These are phyloP conservation scores for Prorops nasuta DNA, from an alignment of 1,140 invertebrate genomes.

Conservation along the genomic window DNA sequence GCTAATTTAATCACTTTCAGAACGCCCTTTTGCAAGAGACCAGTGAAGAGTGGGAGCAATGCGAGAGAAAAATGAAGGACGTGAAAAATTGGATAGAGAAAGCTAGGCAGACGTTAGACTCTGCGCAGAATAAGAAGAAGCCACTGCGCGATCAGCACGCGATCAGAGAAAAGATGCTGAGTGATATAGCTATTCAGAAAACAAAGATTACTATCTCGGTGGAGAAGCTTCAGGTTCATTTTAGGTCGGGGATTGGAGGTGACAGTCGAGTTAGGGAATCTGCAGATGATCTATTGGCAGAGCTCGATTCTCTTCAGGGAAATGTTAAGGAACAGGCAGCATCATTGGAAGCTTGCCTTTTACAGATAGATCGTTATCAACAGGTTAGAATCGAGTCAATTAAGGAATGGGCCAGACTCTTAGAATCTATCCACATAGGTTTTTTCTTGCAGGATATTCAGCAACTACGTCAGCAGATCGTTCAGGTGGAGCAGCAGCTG, in stretches of 20 bases:
- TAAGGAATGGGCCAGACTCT: background rate
- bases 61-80: constrained; percentile 90
- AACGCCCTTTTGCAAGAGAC: constrained; percentile 86
- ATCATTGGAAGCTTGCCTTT: constrained; percentile 74
- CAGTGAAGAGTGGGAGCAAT: constrained; percentile 93
- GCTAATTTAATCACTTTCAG: constrained; percentile 65
- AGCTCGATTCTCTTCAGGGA: constrained; percentile 67
- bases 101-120: constrained; percentile 74
- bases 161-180: constrained; percentile 80
- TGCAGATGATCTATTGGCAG: constrained; percentile 66
- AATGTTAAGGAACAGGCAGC: constrained; percentile 69
- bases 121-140: constrained; percentile 78
- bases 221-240: constrained; percentile 89
- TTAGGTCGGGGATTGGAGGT: constrained; percentile 77
- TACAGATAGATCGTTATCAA: constrained; percentile 85
- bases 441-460: constrained; percentile 73
- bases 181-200: constrained; percentile 85
- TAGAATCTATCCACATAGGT: background rate
- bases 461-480: constrained; percentile 75
- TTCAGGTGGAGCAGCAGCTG: constrained; percentile 83
- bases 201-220: constrained; percentile 89
- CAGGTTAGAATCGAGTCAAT: constrained; percentile 53
- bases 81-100: constrained; percentile 87
- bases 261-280: constrained; percentile 73
- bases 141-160: constrained; percentile 82